phyloP scores from a whole-genome alignment of 2,113 vertebrate genomes.

The Brachyhypopomus gauderio region DNA sequence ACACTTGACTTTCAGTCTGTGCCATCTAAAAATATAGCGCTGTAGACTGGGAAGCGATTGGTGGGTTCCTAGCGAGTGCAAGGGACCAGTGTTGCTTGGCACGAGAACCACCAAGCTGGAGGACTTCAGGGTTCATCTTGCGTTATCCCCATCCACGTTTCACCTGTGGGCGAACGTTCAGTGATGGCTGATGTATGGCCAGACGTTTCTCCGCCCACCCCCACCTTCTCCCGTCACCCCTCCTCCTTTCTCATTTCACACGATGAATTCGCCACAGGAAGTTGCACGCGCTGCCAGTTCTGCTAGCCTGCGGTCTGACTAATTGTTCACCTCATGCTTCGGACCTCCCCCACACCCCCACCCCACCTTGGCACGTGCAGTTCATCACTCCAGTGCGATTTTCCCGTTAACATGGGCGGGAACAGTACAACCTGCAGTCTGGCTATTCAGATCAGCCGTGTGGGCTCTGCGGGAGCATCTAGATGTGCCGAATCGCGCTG shows the following conservation, averaged over 20 bases:
- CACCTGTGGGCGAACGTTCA: constrained; percentile 31
- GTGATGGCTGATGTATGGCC: constrained; percentile 48
- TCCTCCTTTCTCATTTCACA: constrained; percentile 12
- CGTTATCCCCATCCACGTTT: constrained; percentile 21
- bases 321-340: constrained; percentile 3
- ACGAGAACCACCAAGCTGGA: neutral
- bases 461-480: neutral
- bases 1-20: neutral
- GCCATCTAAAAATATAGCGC: neutral
- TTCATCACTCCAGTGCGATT: constrained; percentile 28
- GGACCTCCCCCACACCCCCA: neutral
- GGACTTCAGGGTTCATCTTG: neutral
- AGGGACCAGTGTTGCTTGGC: neutral
- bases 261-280: constrained; percentile 39
- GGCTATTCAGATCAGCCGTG: constrained; percentile 31
- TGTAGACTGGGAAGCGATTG: neutral
- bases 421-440: constrained; percentile 21
- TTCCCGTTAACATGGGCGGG: constrained; percentile 39
- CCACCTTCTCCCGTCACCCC: constrained; percentile 1
- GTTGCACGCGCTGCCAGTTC: neutral
- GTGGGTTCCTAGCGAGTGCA: neutral
- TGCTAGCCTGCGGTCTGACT: constrained; percentile 9
- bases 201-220: constrained; percentile 50
- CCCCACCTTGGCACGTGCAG: neutral
- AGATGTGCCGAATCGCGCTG: neutral